These are phyloP conservation scores for Cynaeus angustus DNA, from an alignment of 2,888 invertebrate species.

Conservation along the genomic window DNA sequence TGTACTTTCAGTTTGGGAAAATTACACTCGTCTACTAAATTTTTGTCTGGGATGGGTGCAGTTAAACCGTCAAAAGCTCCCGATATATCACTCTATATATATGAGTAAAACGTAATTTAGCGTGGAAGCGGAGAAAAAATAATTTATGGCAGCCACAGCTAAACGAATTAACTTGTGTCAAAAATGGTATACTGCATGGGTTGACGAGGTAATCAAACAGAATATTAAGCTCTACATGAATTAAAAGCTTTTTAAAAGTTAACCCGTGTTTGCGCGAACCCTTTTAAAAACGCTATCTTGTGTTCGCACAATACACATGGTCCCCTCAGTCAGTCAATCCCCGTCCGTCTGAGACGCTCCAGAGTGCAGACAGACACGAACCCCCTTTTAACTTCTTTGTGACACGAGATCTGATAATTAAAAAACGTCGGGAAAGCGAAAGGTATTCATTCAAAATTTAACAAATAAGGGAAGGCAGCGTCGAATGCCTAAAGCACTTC, in stretches of 20 bases:
- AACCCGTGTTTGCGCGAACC: slow-evolving; percentile 55
- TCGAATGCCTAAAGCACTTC: slow-evolving; percentile 11
- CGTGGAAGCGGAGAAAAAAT: slow-evolving; percentile 10
- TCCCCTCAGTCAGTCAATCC: slow-evolving; percentile 47
- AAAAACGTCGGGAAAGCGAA: slow-evolving; percentile 31
- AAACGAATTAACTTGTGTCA: slow-evolving; percentile 39
- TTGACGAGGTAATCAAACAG: slow-evolving; percentile 44
- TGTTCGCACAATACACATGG: slow-evolving; percentile 23
- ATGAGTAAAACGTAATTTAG: slow-evolving; percentile 17
- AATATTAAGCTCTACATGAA: slow-evolving; percentile 47
- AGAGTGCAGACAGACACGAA: slow-evolving; percentile 33
- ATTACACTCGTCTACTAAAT: no score
- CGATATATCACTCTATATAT: slow-evolving; percentile 15
- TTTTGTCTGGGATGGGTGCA: neutral
- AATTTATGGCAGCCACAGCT: slow-evolving; percentile 28
- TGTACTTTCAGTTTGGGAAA: neutral
- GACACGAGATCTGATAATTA: slow-evolving; percentile 44
- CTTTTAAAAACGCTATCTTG: slow-evolving; percentile 50
- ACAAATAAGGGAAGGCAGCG: slow-evolving; percentile 36
- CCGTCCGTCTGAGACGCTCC: slow-evolving; percentile 46
- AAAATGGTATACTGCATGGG: slow-evolving; percentile 25
- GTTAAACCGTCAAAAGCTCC: neutral
- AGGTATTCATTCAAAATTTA: slow-evolving; percentile 41
- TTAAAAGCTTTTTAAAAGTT: slow-evolving; percentile 60
- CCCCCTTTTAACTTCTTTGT: slow-evolving; percentile 35